Conservation (phyloP, 1,140 invertebrate genomes). For the Aplysia californica region DNA sequence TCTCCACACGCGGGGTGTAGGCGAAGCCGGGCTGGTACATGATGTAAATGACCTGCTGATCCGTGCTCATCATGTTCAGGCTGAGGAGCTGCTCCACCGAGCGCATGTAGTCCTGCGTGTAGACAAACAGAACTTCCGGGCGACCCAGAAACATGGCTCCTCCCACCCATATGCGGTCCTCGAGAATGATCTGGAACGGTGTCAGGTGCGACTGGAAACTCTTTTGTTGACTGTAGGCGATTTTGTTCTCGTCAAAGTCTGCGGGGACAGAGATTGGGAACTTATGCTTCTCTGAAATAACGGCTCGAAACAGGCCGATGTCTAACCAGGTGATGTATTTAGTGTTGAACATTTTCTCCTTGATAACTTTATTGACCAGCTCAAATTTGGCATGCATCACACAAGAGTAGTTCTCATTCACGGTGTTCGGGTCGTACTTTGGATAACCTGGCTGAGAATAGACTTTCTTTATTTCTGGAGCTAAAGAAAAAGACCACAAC, state of each 20-base stretch:
- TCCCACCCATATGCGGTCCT: constrained; percentile 50
- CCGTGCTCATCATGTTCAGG: constrained; percentile 48
- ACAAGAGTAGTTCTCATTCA: constrained; percentile 52
- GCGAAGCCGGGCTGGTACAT: constrained; percentile 43
- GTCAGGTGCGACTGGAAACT: constrained; percentile 33
- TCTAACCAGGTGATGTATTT: constrained; percentile 60
- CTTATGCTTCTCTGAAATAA: constrained; percentile 37
- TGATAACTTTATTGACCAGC: constrained; percentile 46
- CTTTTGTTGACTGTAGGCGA: constrained; percentile 51
- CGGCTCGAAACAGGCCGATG: constrained; percentile 55
- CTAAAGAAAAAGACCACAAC: constrained; percentile 53
- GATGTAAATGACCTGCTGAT: constrained; percentile 55
- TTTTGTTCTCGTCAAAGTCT: constrained; percentile 45
- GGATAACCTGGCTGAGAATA: constrained; percentile 51
- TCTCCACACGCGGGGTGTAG: constrained; percentile 40
- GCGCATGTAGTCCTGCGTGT: constrained; percentile 45
- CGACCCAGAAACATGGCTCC: constrained; percentile 51
- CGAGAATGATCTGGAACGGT: constrained; percentile 38
- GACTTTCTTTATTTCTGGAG: constrained; percentile 43
- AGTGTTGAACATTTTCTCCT: constrained; percentile 42
- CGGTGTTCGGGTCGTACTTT: constrained; percentile 52
- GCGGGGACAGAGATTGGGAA: constrained; percentile 45
- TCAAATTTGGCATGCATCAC: constrained; percentile 63
- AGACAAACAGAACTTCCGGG: constrained; percentile 39
- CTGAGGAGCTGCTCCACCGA: constrained; percentile 42